Percentiles rank a stretch among this genome's conserved stretches.
Evolutionary conservation across 2,113 vertebrate genomes (phyloP).

Genomic region (Nestor notabilis): DNA sequence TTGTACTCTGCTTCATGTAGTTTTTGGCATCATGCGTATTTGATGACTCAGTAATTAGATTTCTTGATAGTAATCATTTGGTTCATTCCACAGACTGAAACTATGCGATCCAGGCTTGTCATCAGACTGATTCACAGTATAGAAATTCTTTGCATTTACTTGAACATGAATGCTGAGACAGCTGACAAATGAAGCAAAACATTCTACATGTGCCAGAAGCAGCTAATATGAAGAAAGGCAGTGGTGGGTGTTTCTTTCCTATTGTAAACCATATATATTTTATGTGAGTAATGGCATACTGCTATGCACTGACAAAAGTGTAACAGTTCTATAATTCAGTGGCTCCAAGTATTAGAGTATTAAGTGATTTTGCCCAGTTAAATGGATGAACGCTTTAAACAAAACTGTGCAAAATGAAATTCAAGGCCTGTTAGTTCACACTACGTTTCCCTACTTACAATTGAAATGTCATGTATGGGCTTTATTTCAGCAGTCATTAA

Average conservation of each 20-base stretch:
- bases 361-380: neutral
- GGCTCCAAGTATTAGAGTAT: neutral
- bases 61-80: constrained; percentile 60
- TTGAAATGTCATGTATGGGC: neutral
- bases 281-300: neutral
- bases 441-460: neutral
- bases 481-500: constrained; percentile 33
- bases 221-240: neutral
- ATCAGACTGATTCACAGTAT: constrained; percentile 24
- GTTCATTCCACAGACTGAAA: constrained; percentile 69
- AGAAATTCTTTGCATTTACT: constrained; percentile 49
- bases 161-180: neutral
- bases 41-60: constrained; percentile 51
- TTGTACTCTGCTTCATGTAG: constrained; percentile 71
- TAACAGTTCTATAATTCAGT: neutral
- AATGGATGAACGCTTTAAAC: neutral
- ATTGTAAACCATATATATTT: neutral
- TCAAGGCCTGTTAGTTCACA: neutral
- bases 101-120: constrained; percentile 65
- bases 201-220: neutral
- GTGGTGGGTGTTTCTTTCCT: neutral
- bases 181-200: constrained; percentile 49
- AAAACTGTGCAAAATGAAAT: neutral
- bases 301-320: neutral
- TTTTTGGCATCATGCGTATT: constrained; percentile 55